Evolutionary conservation across 1,140 invertebrate species (phyloP), one percentile per base, ranked within the genome.

Genomic region (Zelostemma sp.): DNA sequence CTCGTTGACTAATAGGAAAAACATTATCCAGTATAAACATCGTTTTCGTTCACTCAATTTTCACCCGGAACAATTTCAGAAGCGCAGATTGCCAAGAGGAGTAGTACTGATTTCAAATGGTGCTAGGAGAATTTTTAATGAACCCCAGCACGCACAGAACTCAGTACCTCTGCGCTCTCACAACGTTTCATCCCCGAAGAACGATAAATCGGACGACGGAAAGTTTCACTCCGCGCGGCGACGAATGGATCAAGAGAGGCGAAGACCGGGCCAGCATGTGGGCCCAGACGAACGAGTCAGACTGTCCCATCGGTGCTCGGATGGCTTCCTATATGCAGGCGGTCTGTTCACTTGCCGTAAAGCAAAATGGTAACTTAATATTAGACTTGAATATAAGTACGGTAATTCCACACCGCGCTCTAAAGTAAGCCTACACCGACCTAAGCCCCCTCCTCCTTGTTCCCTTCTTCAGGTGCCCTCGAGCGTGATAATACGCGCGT

Each of bases 71-170:
- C n/a, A n/a, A n/a, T 35, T 35, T 15, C 18, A 46, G 80, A 14
- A 58, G 3, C 33, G 33, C 3, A 2, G 80, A 72, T 53, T 72
- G 59, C 65, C 76, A 79, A 80, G 80, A 85, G 80, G 79, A 83
- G 83, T 72, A 81, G 81, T 85, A 86, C 84, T 85, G 83, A 86
- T 86, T 86, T 86, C 84, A 85, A 84, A 86, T 86, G 84, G 84
- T 86, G 84, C 84, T 86, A 86, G 84, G 84, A 80, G 73, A 75
- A 80, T 3, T 65, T 33, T 62, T 46, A 38, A 38, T 66, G 49
- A 72, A 86, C 80, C 84, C 84, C 81, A 86, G 84, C 84, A 85
- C 84, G 47, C 84, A 86, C 73, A 80, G 84, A 85, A 86, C 76
- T 75, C 84, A 86, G 84, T 86, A 84, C 81, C 78, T 84, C 82